These are phyloP conservation scores for Eueides isabella DNA, from an alignment of 1,140 invertebrate species.

Conservation along the genomic window DNA sequence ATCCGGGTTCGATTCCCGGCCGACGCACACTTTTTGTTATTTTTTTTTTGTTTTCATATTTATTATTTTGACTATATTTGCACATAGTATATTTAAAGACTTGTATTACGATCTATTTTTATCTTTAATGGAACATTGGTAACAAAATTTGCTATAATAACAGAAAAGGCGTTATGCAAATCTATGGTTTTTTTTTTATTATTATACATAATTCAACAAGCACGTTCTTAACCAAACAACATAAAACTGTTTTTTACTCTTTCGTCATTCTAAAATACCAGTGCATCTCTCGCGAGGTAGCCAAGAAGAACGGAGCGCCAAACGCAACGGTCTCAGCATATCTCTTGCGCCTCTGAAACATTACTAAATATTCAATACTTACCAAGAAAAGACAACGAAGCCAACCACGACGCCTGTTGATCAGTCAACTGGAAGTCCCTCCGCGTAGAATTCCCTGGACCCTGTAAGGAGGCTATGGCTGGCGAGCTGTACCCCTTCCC, in stretches of 20 bases:
- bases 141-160: too few species aligned
- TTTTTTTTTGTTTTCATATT: background rate
- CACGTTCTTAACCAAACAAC: too few species aligned
- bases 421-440: constrained; percentile 85
- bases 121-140: background rate
- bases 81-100: background rate
- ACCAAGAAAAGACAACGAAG: constrained; percentile 90
- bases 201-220: too few species aligned
- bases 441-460: constrained; percentile 71
- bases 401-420: constrained; percentile 92
- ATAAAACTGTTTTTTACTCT: too few species aligned
- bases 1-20: constrained; percentile 13
- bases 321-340: too few species aligned
- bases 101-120: background rate
- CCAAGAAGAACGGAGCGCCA: too few species aligned
- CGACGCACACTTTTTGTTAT: constrained; percentile 9
- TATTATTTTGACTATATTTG: background rate
- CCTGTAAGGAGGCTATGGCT: constrained; percentile 90
- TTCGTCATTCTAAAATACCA: too few species aligned
- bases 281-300: too few species aligned
- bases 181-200: too few species aligned
- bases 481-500: constrained; percentile 94
- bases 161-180: too few species aligned
- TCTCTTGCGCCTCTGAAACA: too few species aligned
- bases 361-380: constrained; percentile 34